phyloP scores from a whole-genome alignment of 2,888 invertebrate species.

The Leptinotarsa haldemani region DNA sequence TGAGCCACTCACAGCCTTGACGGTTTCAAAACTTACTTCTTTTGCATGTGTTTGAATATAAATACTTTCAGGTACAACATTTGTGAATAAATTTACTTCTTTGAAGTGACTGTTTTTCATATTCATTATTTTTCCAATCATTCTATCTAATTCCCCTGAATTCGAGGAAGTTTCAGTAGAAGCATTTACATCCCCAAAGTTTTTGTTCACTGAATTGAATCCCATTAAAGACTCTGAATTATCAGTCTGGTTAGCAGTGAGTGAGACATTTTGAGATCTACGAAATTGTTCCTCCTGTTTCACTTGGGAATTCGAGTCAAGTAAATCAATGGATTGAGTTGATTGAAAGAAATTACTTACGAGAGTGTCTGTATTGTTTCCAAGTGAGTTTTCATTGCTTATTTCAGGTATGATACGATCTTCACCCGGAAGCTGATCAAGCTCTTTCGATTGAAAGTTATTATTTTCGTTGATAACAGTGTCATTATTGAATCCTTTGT shows the following conservation, averaged over 20 bases:
- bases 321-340: background rate
- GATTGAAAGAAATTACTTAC: background rate
- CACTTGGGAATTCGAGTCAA: no score
- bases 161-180: background rate
- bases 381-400: background rate
- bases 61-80: conserved; percentile 2
- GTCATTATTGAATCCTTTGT: background rate
- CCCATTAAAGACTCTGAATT: background rate
- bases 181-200: background rate
- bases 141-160: background rate
- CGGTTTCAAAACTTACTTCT: conserved; percentile 2
- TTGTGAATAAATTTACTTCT: background rate
- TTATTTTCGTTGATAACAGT: background rate
- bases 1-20: conserved; percentile 24
- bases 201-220: background rate
- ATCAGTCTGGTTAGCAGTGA: background rate
- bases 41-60: background rate
- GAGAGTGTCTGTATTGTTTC: background rate
- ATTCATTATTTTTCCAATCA: background rate
- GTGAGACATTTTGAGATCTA: background rate
- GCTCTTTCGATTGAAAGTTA: background rate
- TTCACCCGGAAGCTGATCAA: background rate
- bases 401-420: background rate
- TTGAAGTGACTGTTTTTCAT: background rate
- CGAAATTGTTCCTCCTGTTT: no score